These are phyloP conservation scores for Calonectris borealis DNA, from an alignment of 2,113 vertebrate species.

Conservation along the genomic window DNA sequence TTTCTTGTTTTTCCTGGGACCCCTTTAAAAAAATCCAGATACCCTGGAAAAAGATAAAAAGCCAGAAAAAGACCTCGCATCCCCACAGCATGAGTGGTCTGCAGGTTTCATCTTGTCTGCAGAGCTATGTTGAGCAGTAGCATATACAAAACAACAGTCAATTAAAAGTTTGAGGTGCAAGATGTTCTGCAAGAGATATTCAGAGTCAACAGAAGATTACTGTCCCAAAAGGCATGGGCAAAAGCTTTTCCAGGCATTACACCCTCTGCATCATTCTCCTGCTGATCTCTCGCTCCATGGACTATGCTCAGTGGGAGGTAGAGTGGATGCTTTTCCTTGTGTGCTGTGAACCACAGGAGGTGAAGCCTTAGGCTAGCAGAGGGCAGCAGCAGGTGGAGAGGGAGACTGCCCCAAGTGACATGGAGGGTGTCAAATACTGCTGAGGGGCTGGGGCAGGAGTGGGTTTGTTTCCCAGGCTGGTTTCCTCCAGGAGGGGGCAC, in stretches of 20 bases:
- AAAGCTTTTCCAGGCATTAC: neutral
- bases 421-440: neutral
- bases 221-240: neutral
- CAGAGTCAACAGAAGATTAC: neutral
- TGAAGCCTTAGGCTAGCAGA: neutral
- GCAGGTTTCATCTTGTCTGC: neutral
- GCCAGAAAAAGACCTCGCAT: neutral
- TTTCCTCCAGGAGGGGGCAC: constrained; percentile 61
- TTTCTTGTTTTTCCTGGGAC: neutral
- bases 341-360: neutral
- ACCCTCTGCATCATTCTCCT: constrained; percentile 16
- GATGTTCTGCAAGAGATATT: neutral
- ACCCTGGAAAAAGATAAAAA: neutral
- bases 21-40: neutral
- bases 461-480: neutral
- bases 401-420: neutral
- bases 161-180: neutral
- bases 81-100: neutral
- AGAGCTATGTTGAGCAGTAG: neutral
- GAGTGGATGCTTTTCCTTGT: neutral
- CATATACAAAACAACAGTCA: neutral
- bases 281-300: neutral
- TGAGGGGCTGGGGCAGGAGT: neutral
- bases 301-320: neutral
- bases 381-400: neutral